phyloP scores from a whole-genome alignment of 2,113 vertebrate species.

The Progne subis region DNA sequence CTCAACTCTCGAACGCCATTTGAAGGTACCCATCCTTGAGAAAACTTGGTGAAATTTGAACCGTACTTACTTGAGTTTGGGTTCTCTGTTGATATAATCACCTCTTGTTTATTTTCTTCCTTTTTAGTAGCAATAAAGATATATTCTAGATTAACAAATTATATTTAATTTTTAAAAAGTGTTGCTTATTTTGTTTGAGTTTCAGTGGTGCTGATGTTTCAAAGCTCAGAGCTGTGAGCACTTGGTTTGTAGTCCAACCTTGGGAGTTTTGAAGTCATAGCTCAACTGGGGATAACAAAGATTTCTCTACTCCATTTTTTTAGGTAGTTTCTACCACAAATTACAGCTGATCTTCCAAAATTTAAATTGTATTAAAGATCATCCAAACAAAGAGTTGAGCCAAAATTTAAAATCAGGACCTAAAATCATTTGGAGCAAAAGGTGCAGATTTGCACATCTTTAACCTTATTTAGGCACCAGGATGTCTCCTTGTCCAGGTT shows the following conservation, averaged over 20 bases:
- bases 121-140: neutral
- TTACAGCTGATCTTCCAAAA: neutral
- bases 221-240: neutral
- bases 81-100: neutral
- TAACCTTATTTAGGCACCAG: neutral
- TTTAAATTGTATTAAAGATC: neutral
- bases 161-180: neutral
- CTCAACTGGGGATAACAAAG: neutral
- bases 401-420: neutral
- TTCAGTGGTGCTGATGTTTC: neutral
- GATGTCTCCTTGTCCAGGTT: neutral
- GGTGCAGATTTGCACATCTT: neutral
- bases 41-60: neutral
- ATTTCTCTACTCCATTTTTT: neutral
- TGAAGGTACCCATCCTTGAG: conserved; percentile 79
- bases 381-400: neutral
- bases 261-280: neutral
- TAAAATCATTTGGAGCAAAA: neutral
- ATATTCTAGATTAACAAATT: neutral
- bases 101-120: neutral
- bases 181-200: neutral
- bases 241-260: neutral
- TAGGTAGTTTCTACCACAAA: neutral
- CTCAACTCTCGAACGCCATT: conserved; percentile 82
- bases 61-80: neutral